A percentile compares a stretch with the other conserved stretches of the same genome.
These are phyloP conservation scores for Mus pahari DNA, from an alignment of 2,113 vertebrate genomes.

Conservation along the genomic window DNA sequence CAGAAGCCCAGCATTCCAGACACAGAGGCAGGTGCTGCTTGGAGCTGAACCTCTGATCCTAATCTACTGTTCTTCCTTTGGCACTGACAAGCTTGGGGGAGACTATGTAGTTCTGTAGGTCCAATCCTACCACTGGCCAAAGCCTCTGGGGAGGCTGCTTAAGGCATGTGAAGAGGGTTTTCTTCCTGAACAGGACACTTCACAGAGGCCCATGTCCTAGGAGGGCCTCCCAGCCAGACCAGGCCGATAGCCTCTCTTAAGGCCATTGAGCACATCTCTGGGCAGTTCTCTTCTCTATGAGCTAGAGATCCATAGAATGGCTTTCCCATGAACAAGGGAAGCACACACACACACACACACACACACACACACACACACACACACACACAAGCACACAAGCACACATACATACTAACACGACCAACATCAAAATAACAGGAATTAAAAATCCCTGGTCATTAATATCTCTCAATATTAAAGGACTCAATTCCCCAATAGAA, in stretches of 20 bases:
- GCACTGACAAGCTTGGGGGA: background rate
- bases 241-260: background rate
- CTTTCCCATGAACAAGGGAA: background rate
- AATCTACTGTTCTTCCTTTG: background rate
- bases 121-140: background rate
- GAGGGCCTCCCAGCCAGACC: background rate
- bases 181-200: background rate
- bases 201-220: background rate
- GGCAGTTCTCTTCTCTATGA: background rate
- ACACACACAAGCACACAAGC: too few relatives aligned
- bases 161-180: background rate
- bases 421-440: too few relatives aligned
- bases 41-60: background rate
- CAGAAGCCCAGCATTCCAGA: background rate
- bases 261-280: background rate
- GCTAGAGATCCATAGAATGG: background rate
- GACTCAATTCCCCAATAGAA: too few relatives aligned
- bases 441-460: too few relatives aligned
- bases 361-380: too few relatives aligned
- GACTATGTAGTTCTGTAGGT: background rate
- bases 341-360: too few relatives aligned
- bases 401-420: too few relatives aligned
- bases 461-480: too few relatives aligned
- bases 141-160: background rate
- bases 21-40: background rate